phyloP scores from a whole-genome alignment of 2,797 vertebrate genomes.

The Myripristis murdjan region DNA sequence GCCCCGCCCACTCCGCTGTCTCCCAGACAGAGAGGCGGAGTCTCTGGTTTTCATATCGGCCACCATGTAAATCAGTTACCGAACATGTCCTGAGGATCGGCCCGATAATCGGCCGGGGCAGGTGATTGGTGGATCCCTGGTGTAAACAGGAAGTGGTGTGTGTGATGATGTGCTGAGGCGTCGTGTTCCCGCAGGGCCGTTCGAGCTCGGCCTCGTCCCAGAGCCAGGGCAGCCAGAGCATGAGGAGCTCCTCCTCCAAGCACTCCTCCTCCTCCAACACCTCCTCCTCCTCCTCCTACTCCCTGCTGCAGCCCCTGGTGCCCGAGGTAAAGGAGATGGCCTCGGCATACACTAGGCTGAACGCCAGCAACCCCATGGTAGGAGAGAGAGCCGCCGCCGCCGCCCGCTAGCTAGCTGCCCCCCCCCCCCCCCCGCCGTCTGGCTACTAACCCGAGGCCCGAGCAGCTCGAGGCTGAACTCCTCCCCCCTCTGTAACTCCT shows the following conservation, averaged over 20 bases:
- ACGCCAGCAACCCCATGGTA: constrained; percentile 83
- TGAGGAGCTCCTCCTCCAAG: constrained; percentile 82
- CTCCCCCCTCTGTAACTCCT: background rate
- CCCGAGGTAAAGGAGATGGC: constrained; percentile 86
- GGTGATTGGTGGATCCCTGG: no score
- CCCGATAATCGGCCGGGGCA: no score
- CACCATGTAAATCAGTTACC: no score
- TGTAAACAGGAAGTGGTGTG: no score
- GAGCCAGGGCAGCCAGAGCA: constrained; percentile 76
- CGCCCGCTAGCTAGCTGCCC: constrained; percentile 49
- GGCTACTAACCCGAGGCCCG: constrained; percentile 69
- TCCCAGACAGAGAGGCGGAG: no score
- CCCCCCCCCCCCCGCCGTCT: constrained; percentile 63
- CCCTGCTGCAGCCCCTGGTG: constrained; percentile 83
- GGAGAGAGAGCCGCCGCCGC: constrained; percentile 71
- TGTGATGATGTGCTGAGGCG: background rate
- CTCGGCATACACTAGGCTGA: constrained; percentile 85
- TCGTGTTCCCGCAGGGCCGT: constrained; percentile 66
- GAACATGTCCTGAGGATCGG: no score
- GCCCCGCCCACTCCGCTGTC: no score
- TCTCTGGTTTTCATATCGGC: no score
- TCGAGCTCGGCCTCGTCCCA: constrained; percentile 81
- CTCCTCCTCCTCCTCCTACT: constrained; percentile 80
- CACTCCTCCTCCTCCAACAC: constrained; percentile 76
- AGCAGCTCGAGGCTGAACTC: no score